Base-by-base conservation (phyloP, 2,797 vertebrate species). In the Hydrocynus forskahlii region DNA sequence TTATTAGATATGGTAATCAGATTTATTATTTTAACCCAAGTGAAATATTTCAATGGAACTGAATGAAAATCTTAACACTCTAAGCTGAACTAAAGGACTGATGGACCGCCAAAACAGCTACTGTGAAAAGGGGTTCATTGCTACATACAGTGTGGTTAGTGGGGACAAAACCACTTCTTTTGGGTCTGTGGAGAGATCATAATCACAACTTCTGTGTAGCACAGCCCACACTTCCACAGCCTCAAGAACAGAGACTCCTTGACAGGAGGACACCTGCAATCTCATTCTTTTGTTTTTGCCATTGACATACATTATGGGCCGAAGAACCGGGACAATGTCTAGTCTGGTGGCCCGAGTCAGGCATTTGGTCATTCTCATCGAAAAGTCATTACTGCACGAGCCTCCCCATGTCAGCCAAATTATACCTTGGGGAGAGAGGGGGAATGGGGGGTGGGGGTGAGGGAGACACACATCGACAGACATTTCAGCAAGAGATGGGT, bases 361-460 rank as follows among this genome's bases (percentile, higher is more conserved):
- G 60, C 68, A 69, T 70, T 69, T 59, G 76, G 68, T 81, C 76
- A 38, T 25, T 57, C 48, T 76, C 73, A 76, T 35, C 7, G 14
- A 69, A 76, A 79, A 70, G 19, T 68, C 69, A 59, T 80, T 86
- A 80, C 71, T 64, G 60, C 64, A 38, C 38, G n/a, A 74, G 55
- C 67, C 66, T 81, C 52, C 13, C 17, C 52, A 55, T 68, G 60
- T 76, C 75, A 74, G 59, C 75, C 23, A 76, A 82, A 80, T 83
- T 50, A 80, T 72, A 86, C 69, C 72, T 69, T 66, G 48, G 60
- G 59, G 62, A 74, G 57, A 74, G 76, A 69, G 3, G 35, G 69
- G 69, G 21, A 54, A 52, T 29, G 25, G 19, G 23, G 38, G 45
- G 64, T 16, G 12, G 74, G 25, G 71, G 59, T 25, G 4, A 52